Conservation (phyloP, 1,140 invertebrate species). For the Probaryconus sp. region DNA sequence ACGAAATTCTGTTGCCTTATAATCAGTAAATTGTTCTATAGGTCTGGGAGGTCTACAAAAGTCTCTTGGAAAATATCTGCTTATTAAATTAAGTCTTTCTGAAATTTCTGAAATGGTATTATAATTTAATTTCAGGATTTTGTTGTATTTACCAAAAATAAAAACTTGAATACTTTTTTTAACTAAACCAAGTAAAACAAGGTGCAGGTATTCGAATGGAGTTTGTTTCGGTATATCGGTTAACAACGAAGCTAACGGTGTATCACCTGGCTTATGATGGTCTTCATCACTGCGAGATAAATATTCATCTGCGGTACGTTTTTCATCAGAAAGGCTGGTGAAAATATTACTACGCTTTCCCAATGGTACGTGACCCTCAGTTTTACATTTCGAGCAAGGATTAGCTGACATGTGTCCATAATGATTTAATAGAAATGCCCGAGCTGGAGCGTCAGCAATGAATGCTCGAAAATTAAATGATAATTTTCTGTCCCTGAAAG, state of each 20-base stretch:
- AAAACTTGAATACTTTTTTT: conserved; percentile 24
- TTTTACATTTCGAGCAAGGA: conserved; percentile 1
- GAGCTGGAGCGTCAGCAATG: background rate
- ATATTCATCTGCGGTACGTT: conserved; percentile 37
- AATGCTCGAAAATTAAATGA: background rate
- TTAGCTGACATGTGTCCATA: background rate
- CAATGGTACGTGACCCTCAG: background rate
- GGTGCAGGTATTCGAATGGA: conserved; percentile 47
- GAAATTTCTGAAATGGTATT: background rate
- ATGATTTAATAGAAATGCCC: conserved; percentile 1
- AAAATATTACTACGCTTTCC: too few relatives aligned
- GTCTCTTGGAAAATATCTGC: conserved; percentile 22
- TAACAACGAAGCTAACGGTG: conserved; percentile 15
- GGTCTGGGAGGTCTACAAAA: conserved; percentile 19
- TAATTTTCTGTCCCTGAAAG: background rate
- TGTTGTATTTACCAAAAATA: conserved; percentile 11
- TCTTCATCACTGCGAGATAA: conserved; percentile 6
- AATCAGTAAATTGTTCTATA: conserved; percentile 3
- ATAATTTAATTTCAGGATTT: background rate
- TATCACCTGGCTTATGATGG: conserved; percentile 28
- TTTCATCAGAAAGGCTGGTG: too few relatives aligned
- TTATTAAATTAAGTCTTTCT: background rate
- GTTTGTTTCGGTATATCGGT: conserved; percentile 22
- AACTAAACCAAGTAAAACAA: conserved; percentile 15
- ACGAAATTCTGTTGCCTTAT: conserved; percentile 36